Evolutionary conservation across 2,113 vertebrate genomes (phyloP).

Genomic region (Tautogolabrus adspersus): DNA sequence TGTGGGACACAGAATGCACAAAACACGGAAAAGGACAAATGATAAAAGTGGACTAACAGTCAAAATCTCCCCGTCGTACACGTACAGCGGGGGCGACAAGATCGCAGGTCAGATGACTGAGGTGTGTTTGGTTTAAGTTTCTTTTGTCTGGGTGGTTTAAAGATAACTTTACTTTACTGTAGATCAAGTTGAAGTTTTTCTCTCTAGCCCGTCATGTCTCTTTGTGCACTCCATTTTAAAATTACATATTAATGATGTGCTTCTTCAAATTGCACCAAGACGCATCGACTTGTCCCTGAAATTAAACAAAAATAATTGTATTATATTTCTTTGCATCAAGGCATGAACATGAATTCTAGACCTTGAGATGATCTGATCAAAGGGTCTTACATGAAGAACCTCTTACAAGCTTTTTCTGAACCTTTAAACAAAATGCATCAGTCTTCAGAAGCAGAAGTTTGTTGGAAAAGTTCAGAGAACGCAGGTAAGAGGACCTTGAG

Average conservation of each 20-base stretch:
- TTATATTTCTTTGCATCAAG: background rate
- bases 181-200: no score
- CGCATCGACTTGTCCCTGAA: background rate
- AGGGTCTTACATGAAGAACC: background rate
- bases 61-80: conserved; percentile 4
- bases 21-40: conserved; percentile 55
- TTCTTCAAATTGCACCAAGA: conserved; percentile 1
- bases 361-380: background rate
- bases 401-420: background rate
- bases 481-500: background rate
- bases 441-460: background rate
- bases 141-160: conserved; percentile 6
- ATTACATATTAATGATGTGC: background rate
- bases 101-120: conserved; percentile 27
- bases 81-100: background rate
- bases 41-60: conserved; percentile 32
- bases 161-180: background rate
- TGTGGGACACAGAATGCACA: conserved; percentile 38
- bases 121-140: conserved; percentile 1
- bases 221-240: conserved; percentile 17
- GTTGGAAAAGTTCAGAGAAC: background rate
- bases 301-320: background rate
- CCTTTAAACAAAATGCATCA: background rate
- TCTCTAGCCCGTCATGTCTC: background rate
- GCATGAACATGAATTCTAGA: background rate